phyloP scores from a whole-genome alignment of 2,888 invertebrate species.

The Macrosoma leucophasiata region DNA sequence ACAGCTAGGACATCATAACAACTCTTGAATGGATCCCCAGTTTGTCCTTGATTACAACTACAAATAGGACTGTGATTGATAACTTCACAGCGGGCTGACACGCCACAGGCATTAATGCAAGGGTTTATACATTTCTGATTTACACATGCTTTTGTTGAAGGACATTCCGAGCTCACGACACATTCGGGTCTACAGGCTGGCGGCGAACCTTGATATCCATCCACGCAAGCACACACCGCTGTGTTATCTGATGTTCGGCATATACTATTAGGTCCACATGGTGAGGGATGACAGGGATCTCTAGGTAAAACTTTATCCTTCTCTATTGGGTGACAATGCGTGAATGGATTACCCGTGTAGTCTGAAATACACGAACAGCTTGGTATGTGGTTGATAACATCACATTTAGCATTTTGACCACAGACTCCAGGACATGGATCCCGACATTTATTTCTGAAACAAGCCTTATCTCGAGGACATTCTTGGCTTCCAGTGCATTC shows the following conservation, averaged over 20 bases:
- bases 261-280: conserved; percentile 86
- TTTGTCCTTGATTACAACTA: conserved; percentile 84
- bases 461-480: conserved; percentile 81
- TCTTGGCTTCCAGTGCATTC: conserved; percentile 84
- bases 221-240: conserved; percentile 86
- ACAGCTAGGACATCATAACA: conserved; percentile 76
- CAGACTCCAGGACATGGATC: conserved; percentile 86
- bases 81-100: conserved; percentile 85
- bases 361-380: conserved; percentile 80
- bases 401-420: conserved; percentile 83
- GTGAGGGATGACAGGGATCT: conserved; percentile 86
- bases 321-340: conserved; percentile 58
- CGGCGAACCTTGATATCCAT: conserved; percentile 86
- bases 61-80: conserved; percentile 92
- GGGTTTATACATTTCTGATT: conserved; percentile 89
- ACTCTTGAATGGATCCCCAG: conserved; percentile 87
- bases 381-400: conserved; percentile 84
- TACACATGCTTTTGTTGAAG: conserved; percentile 86
- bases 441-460: conserved; percentile 82
- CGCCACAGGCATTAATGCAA: conserved; percentile 87
- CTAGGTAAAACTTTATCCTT: conserved; percentile 39
- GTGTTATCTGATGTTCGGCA: conserved; percentile 85
- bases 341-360: conserved; percentile 85
- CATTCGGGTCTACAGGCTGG: conserved; percentile 90
- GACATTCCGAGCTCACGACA: conserved; percentile 88